Percentiles rank a stretch among this genome's conserved stretches.
These are phyloP conservation scores for Notechis scutatus DNA, from an alignment of 2,113 vertebrate species.

Conservation along the genomic window DNA sequence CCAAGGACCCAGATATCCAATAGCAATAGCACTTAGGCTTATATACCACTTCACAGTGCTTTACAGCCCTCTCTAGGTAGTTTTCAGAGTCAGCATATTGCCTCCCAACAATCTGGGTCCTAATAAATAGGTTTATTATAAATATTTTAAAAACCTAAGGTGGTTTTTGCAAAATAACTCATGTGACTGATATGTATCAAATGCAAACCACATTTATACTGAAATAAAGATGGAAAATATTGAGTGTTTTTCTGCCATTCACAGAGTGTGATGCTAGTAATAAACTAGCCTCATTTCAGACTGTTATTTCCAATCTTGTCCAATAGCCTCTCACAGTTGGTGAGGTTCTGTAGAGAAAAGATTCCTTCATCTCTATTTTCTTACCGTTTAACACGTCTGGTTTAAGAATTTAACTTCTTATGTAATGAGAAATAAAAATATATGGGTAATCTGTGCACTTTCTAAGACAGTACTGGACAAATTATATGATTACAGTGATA, in stretches of 20 bases:
- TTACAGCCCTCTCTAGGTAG: too few relatives aligned
- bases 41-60: too few relatives aligned
- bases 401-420: background rate
- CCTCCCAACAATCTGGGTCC: too few relatives aligned
- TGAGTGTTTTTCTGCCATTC: background rate
- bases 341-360: background rate
- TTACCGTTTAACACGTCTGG: background rate
- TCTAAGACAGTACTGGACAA: background rate
- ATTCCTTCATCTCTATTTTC: background rate
- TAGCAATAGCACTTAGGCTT: too few relatives aligned
- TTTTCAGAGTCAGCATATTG: too few relatives aligned
- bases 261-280: background rate
- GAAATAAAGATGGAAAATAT: background rate
- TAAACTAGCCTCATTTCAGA: background rate
- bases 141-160: background rate
- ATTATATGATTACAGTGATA: background rate
- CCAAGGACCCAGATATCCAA: background rate
- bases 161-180: background rate
- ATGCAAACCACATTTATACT: background rate
- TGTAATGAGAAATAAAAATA: background rate
- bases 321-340: background rate
- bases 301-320: background rate
- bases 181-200: background rate
- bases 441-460: background rate
- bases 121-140: background rate